These are phyloP conservation scores for Adineta ricciae DNA, from an alignment of 2,888 invertebrate species.

Conservation along the genomic window DNA sequence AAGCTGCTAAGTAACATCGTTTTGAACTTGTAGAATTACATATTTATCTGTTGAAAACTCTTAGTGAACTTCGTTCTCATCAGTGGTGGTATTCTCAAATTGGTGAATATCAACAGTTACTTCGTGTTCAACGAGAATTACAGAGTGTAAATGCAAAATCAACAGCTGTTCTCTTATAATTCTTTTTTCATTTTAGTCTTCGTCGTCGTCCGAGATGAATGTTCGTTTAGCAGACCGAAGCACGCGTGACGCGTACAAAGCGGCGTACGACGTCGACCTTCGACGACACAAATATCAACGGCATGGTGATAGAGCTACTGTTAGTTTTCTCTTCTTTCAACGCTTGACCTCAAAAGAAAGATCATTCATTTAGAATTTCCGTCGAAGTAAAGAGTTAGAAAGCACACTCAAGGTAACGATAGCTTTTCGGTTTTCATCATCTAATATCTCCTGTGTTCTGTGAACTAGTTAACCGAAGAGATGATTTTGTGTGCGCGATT, in stretches of 20 bases:
- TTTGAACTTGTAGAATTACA: neutral
- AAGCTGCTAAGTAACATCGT: neutral
- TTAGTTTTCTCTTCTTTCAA: neutral
- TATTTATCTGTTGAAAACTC: neutral
- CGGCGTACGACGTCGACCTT: neutral
- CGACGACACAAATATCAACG: neutral
- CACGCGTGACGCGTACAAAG: neutral
- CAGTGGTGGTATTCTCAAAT: neutral
- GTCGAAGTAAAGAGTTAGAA: neutral
- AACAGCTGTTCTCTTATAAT: too few species aligned
- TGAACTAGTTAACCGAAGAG: neutral
- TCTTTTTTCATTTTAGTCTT: neutral
- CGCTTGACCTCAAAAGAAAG: neutral
- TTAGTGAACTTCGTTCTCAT: neutral
- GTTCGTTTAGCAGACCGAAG: neutral
- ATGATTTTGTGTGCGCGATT: neutral
- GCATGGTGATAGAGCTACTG: neutral
- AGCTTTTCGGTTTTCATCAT: neutral
- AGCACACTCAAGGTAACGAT: neutral
- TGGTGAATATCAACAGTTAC: neutral
- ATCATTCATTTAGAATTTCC: neutral
- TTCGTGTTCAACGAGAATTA: neutral
- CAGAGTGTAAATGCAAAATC: neutral
- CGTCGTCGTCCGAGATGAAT: neutral
- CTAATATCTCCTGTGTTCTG: neutral